These are phyloP conservation scores for Pemphigus obesinymphae DNA, from an alignment of 1,140 invertebrate species.

Conservation along the genomic window DNA sequence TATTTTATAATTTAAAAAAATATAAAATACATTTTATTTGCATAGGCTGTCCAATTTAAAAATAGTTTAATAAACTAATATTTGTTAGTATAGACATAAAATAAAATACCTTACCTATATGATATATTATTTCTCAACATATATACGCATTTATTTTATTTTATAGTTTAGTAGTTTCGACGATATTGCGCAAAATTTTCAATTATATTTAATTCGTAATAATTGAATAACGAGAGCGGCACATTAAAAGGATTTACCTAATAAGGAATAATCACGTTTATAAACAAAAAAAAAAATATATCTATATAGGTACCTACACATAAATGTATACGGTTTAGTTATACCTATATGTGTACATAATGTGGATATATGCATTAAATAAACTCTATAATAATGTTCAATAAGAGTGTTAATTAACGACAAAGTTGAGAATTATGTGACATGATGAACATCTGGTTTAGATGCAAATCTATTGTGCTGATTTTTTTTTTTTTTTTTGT, in stretches of 20 bases:
- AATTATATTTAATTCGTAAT: neutral
- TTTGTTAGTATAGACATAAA: too few species aligned
- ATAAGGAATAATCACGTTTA: neutral
- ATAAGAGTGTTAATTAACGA: neutral
- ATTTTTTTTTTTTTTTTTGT: neutral
- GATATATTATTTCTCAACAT: neutral
- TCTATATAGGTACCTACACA: neutral
- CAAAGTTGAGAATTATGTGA: neutral
- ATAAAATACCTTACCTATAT: too few species aligned
- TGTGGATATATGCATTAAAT: neutral
- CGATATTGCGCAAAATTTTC: constrained; percentile 1
- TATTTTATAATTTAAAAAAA: too few species aligned
- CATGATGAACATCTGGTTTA: neutral
- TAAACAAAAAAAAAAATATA: neutral
- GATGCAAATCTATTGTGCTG: neutral
- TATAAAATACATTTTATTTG: too few species aligned
- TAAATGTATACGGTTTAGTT: neutral
- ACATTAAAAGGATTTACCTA: constrained; percentile 12
- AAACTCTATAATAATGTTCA: neutral
- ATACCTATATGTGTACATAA: neutral
- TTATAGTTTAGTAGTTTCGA: neutral
- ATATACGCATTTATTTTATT: neutral
- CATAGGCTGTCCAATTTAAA: too few species aligned
- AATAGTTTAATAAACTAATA: too few species aligned
- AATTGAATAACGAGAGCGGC: neutral